Conservation (phyloP, 1,140 invertebrate species). For the Aplysia californica region DNA sequence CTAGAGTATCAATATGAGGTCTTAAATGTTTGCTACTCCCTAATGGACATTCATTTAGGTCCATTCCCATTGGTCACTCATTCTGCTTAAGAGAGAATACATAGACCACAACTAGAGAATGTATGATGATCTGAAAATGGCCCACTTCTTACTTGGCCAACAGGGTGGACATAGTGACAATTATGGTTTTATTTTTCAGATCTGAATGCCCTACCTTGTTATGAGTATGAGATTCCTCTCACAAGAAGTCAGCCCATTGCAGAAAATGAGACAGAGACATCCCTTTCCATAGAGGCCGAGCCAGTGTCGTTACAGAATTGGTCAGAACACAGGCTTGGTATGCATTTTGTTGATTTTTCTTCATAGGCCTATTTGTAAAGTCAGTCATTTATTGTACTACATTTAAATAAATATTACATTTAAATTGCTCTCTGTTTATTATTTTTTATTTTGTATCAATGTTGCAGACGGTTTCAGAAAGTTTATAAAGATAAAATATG, state of each 20-base stretch:
- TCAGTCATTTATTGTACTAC: too few species aligned
- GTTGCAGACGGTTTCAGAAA: neutral
- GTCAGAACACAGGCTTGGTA: slow-evolving; percentile 38
- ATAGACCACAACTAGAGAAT: neutral
- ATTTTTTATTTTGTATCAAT: neutral
- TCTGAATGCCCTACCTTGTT: slow-evolving; percentile 46
- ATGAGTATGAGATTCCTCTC: slow-evolving; percentile 37
- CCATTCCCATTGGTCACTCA: too few species aligned
- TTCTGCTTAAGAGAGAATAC: neutral
- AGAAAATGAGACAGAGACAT: neutral
- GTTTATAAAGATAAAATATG: neutral
- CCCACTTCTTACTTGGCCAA: neutral
- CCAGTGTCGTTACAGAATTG: slow-evolving; percentile 25
- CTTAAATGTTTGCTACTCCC: too few species aligned
- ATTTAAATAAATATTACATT: too few species aligned
- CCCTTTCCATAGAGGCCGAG: slow-evolving; percentile 6
- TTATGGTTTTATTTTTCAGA: slow-evolving; percentile 30
- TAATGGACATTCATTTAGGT: too few species aligned
- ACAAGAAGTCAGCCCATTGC: neutral
- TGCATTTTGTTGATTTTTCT: too few species aligned
- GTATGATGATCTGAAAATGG: neutral
- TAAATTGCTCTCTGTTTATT: too few species aligned
- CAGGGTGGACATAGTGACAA: neutral
- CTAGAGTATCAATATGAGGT: too few species aligned
- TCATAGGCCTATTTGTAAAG: too few species aligned